A percentile compares a stretch with the other conserved stretches of the same genome.
These are phyloP conservation scores for Argya squamiceps DNA, from an alignment of 2,797 vertebrate genomes.

Conservation along the genomic window DNA sequence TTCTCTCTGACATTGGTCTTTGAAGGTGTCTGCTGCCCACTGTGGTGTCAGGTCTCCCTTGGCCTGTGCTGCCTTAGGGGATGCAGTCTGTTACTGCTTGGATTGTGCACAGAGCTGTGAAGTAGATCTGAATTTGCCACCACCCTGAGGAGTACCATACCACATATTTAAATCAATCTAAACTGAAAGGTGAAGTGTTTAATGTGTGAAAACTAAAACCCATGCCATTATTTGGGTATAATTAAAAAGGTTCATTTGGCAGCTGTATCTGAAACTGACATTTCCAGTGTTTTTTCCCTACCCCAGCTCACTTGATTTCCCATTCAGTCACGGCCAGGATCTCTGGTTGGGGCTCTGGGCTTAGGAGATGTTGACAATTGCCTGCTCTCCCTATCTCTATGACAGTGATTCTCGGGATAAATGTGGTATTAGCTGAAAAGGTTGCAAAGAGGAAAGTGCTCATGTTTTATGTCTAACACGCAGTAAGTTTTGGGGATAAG, in stretches of 20 bases:
- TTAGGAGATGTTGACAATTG: background rate
- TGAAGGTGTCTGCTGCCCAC: background rate
- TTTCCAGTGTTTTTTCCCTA: background rate
- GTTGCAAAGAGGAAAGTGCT: background rate
- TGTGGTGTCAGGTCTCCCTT: background rate
- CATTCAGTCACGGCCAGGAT: background rate
- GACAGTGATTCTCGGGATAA: background rate
- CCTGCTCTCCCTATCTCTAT: background rate
- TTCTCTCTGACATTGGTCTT: background rate
- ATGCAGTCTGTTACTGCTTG: background rate
- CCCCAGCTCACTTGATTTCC: background rate
- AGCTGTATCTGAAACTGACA: background rate
- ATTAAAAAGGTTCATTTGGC: background rate
- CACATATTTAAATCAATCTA: background rate
- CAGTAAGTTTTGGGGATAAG: background rate
- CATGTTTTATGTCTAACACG: background rate
- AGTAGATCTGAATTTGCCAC: background rate
- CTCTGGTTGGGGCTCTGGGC: background rate
- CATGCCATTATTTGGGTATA: background rate
- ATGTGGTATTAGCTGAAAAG: background rate
- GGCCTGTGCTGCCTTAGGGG: background rate
- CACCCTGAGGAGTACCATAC: background rate
- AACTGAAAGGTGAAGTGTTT: background rate
- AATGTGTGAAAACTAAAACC: background rate
- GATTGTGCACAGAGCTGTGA: background rate